Conservation (phyloP, 2,113 vertebrate species). For the Struthio camelus region DNA sequence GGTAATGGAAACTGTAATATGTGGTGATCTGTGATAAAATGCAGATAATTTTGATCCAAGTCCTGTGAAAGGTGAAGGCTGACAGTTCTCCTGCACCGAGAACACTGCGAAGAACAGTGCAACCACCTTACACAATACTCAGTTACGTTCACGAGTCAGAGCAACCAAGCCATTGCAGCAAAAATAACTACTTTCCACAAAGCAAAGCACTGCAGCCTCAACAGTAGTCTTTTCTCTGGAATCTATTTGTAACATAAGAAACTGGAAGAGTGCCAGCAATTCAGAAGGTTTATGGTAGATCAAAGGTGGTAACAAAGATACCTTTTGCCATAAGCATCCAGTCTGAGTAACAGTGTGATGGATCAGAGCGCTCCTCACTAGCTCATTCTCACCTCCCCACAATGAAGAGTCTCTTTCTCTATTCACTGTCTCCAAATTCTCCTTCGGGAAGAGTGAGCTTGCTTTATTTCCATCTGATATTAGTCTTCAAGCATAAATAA, state of each 20-base stretch:
- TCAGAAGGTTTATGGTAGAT: neutral
- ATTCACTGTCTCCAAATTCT: neutral
- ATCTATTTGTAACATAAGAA: neutral
- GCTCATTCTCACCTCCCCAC: neutral
- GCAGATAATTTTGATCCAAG: neutral
- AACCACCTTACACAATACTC: neutral
- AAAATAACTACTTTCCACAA: neutral
- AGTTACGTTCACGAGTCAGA: neutral
- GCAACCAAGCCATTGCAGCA: neutral
- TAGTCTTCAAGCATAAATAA: slow-evolving; percentile 63
- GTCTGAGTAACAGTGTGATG: neutral
- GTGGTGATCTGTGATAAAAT: neutral
- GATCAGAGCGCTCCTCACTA: neutral
- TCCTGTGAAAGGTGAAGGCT: neutral
- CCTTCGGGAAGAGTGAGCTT: neutral
- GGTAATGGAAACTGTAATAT: neutral
- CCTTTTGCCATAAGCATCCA: neutral
- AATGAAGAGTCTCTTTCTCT: neutral
- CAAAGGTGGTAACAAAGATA: neutral
- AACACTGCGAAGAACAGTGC: neutral
- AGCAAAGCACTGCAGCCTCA: neutral
- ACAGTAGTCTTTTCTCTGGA: neutral
- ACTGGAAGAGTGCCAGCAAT: neutral
- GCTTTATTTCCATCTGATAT: slow-evolving; percentile 27
- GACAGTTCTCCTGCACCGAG: neutral